phyloP scores from a whole-genome alignment of 2,888 invertebrate genomes.

The Chromoteleia sp. region DNA sequence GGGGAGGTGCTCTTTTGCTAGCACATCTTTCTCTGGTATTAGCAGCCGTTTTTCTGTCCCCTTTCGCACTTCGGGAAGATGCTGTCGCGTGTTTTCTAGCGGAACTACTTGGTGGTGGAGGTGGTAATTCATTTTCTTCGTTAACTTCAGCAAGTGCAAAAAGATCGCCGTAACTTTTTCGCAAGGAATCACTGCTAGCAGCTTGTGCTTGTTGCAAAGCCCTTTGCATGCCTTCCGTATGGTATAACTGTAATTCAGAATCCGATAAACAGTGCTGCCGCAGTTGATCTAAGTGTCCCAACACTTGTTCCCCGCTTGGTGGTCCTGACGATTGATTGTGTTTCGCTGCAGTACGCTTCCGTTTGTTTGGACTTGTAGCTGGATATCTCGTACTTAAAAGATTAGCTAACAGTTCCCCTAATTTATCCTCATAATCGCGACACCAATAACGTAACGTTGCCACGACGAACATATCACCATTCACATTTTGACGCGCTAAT shows the following conservation, averaged over 20 bases:
- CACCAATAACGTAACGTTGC: slow-evolving; percentile 97
- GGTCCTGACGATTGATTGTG: slow-evolving; percentile 90
- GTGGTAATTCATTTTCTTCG: slow-evolving; percentile 90
- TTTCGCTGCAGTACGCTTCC: slow-evolving; percentile 91
- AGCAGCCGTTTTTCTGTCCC: slow-evolving; percentile 78
- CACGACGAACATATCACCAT: slow-evolving; percentile 94
- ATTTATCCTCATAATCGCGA: slow-evolving; percentile 95
- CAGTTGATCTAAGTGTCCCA: slow-evolving; percentile 96
- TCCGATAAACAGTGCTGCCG: slow-evolving; percentile 88
- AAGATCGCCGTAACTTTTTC: slow-evolving; percentile 95
- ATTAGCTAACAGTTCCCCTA: slow-evolving; percentile 92
- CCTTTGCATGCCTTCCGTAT: slow-evolving; percentile 95
- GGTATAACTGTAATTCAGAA: slow-evolving; percentile 88
- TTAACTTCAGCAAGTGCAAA: slow-evolving; percentile 92
- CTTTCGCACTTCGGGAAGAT: slow-evolving; percentile 75
- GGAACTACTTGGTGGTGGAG: slow-evolving; percentile 86
- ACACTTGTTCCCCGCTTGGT: slow-evolving; percentile 93
- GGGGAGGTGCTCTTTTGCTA: slow-evolving; percentile 79
- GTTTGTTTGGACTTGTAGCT: slow-evolving; percentile 94
- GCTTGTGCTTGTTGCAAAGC: slow-evolving; percentile 95
- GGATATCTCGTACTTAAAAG: slow-evolving; percentile 93
- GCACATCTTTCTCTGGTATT: slow-evolving; percentile 80
- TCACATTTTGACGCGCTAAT: slow-evolving; percentile 90
- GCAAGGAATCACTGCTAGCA: slow-evolving; percentile 94
- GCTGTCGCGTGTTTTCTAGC: slow-evolving; percentile 79